A percentile compares a stretch with the other conserved stretches of the same genome.
Conservation (phyloP, 2,888 invertebrate species). For the Ophion slaviceki region DNA sequence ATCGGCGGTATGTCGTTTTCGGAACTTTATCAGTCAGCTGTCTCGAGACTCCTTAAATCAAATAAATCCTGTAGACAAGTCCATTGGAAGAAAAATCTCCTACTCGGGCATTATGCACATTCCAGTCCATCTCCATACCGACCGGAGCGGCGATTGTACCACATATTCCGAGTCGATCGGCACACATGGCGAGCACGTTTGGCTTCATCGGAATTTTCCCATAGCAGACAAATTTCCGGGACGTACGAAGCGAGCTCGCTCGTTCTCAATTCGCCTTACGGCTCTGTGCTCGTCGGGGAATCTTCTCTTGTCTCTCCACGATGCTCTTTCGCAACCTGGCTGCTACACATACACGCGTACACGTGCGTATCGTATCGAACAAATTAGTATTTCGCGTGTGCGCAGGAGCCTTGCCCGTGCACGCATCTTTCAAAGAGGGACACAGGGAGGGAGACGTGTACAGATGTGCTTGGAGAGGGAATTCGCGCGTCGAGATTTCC, state of each 20-base stretch:
- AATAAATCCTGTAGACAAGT: background rate
- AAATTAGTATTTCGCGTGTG: slow-evolving; percentile 63
- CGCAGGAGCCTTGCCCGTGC: slow-evolving; percentile 25
- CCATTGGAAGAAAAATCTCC: background rate
- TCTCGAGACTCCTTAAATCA: background rate
- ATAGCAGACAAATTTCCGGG: slow-evolving; percentile 59
- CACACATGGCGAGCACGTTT: slow-evolving; percentile 10
- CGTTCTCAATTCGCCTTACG: slow-evolving; percentile 40
- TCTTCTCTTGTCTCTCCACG: slow-evolving; percentile 30
- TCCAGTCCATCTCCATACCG: slow-evolving; percentile 1
- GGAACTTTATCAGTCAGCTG: too few relatives aligned
- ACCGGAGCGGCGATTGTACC: background rate
- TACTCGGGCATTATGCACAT: background rate
- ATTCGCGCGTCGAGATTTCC: slow-evolving; percentile 58
- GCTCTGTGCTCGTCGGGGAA: slow-evolving; percentile 37
- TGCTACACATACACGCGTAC: background rate
- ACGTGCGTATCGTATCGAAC: slow-evolving; percentile 15
- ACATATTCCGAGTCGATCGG: background rate
- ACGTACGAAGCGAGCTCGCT: slow-evolving; percentile 18
- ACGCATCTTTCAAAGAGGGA: slow-evolving; percentile 30
- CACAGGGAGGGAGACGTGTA: slow-evolving; percentile 14
- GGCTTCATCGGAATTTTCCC: slow-evolving; percentile 41
- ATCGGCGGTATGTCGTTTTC: too few relatives aligned
- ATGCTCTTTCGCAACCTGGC: slow-evolving; percentile 13
- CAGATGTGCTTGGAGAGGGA: slow-evolving; percentile 31